Evolutionary conservation across 2,113 vertebrate genomes (phyloP).

Genomic region (Rana temporaria): DNA sequence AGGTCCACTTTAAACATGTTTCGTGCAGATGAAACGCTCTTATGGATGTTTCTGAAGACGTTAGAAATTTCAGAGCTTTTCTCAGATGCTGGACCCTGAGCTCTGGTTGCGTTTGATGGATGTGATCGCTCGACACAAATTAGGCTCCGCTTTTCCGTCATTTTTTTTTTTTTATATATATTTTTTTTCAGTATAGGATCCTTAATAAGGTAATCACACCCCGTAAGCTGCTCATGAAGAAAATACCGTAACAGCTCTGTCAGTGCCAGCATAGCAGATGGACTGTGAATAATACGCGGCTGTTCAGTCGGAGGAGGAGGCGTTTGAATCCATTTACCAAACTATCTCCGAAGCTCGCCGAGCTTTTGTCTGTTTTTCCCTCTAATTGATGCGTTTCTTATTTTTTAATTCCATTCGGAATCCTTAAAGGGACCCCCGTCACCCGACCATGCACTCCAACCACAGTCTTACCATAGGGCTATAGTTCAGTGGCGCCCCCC

Average conservation of each 20-base stretch:
- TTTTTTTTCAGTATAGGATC: background rate
- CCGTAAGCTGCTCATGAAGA: constrained; percentile 62
- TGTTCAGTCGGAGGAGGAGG: background rate
- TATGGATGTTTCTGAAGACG: no score
- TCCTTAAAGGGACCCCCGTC: background rate
- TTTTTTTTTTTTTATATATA: background rate
- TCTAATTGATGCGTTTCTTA: constrained; percentile 3
- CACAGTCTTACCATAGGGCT: no score
- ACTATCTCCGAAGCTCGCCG: background rate
- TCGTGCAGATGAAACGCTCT: no score
- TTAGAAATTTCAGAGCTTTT: no score
- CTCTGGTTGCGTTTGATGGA: background rate
- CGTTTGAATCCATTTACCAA: constrained; percentile 9
- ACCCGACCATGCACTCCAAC: no score
- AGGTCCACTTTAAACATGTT: no score
- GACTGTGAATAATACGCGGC: constrained; percentile 56
- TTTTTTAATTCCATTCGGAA: background rate
- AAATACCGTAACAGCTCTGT: constrained; percentile 60
- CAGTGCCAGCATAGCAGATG: constrained; percentile 12
- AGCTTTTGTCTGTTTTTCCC: background rate
- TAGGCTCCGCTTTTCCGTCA: no score
- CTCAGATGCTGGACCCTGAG: background rate
- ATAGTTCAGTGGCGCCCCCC: no score
- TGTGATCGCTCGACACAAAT: background rate
- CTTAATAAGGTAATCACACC: constrained; percentile 70